Percentiles rank a stretch among this genome's conserved stretches.
These are phyloP conservation scores for Daubentonia madagascariensis DNA, from an alignment of 2,113 vertebrate genomes.

Conservation along the genomic window DNA sequence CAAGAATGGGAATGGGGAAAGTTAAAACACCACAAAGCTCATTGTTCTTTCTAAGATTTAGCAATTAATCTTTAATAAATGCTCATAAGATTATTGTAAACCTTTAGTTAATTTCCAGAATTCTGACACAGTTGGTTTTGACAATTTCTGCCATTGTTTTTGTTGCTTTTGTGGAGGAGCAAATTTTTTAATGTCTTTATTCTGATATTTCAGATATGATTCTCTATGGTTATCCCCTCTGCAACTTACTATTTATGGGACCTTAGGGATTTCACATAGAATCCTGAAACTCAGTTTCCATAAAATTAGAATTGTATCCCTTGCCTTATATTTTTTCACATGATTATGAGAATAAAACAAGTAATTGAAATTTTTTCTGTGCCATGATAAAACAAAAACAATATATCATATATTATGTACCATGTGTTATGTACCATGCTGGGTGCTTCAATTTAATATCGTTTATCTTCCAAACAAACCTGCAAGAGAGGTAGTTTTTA, in stretches of 20 bases:
- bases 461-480: not conserved
- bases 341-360: not conserved
- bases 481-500: not conserved
- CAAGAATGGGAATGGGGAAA: not conserved
- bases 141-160: not conserved
- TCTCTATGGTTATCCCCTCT: not conserved
- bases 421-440: not conserved
- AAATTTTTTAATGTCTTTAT: not conserved
- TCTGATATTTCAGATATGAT: not conserved
- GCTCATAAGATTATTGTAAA: not conserved
- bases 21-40: not conserved
- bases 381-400: not conserved
- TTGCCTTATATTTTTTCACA: not conserved
- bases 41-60: not conserved
- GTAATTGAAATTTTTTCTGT: not conserved
- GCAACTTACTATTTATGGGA: not conserved
- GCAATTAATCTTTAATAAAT: not conserved
- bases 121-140: not conserved
- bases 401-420: not conserved
- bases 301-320: not conserved
- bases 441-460: not conserved
- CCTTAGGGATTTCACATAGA: not conserved
- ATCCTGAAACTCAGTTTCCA: not conserved
- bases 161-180: not conserved
- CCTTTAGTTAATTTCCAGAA: not conserved